Base-by-base conservation (phyloP, 2,888 invertebrate genomes). In the Morinoia aosen region DNA sequence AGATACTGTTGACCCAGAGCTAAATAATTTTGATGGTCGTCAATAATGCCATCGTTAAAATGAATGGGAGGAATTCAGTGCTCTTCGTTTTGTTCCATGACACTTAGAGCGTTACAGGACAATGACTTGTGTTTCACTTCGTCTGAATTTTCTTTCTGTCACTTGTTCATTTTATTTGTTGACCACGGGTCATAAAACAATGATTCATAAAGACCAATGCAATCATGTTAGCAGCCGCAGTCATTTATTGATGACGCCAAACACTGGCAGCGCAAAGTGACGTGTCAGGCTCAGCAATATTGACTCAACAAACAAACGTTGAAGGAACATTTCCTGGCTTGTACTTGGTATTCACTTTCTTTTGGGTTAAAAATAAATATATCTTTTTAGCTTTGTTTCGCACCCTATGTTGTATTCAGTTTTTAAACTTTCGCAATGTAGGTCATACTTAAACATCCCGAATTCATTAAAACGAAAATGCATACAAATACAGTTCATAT, bases 241-340 rank as follows among this genome's bases (percentile, higher is more conserved):
- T 76, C 76, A 76, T 76, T 76, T 76, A 76, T 76, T 76, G 76
- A 76, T 76, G 76, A 33, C 76, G 33, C 76, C 76, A 76, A 76
- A 76, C 76, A 76, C 7, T 33, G 76, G 33, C 76, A 33, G 76
- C 14, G 76, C 33, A 33, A 33, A 33, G 76, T 76, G 76, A 76
- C 76, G 76, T 16, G 8, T 76, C 76, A 25, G 76, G 33, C 76
- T 12, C 76, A 25, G 76, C 76, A 76, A 76, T 76, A 76, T 76
- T 76, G 76, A 76, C 76, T 33, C 76, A 76, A 33, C 19, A 25
- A 76, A 76, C 76, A 76, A 76, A 16, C 33, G 16, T 8, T 76
- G 61, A 76, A 33, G 25, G 76, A 76, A 76, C 76, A 76, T 2
- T 19, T 33, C 25, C 25, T 25, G 33, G 76, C 76, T 76, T 76